phyloP scores from a whole-genome alignment of 1,140 invertebrate genomes.

The Aphaenogaster rudis region DNA sequence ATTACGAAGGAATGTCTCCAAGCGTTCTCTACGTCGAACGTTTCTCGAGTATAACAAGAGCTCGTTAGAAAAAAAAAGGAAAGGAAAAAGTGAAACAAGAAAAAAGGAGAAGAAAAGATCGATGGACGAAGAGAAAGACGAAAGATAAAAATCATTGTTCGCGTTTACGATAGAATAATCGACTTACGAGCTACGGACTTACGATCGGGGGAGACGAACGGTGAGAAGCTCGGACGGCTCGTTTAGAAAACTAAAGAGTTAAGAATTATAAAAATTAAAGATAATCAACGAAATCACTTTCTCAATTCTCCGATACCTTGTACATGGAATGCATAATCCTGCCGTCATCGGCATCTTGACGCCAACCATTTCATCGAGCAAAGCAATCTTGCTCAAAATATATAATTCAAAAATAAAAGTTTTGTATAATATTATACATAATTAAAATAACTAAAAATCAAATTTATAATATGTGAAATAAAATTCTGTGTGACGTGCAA shows the following conservation, averaged over 20 bases:
- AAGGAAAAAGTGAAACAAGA: slow-evolving; percentile 39
- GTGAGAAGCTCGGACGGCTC: slow-evolving; percentile 31
- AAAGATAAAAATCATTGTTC: slow-evolving; percentile 61
- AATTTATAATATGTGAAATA: slow-evolving; percentile 9
- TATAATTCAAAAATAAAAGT: slow-evolving; percentile 5
- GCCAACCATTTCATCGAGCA: slow-evolving; percentile 5
- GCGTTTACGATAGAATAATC: slow-evolving; percentile 59
- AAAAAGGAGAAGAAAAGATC: slow-evolving; percentile 50
- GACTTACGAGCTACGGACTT: slow-evolving; percentile 70
- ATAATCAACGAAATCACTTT: slow-evolving; percentile 30
- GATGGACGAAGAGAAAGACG: slow-evolving; percentile 48
- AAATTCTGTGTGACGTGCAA: not conserved
- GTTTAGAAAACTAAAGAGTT: slow-evolving; percentile 14
- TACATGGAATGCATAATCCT: slow-evolving; percentile 76
- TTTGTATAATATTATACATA: not conserved
- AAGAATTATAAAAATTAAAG: slow-evolving; percentile 20
- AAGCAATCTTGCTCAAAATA: slow-evolving; percentile 5
- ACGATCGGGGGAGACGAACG: slow-evolving; percentile 43
- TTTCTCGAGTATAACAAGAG: slow-evolving; percentile 71
- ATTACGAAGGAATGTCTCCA: slow-evolving; percentile 84
- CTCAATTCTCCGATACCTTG: slow-evolving; percentile 50
- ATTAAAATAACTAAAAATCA: slow-evolving; percentile 16
- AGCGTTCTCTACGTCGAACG: slow-evolving; percentile 76
- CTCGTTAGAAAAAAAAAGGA: slow-evolving; percentile 72
- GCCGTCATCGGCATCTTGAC: slow-evolving; percentile 28